Evolutionary conservation across 1,140 invertebrate genomes (phyloP).

Genomic region (Drosophila santomea): DNA sequence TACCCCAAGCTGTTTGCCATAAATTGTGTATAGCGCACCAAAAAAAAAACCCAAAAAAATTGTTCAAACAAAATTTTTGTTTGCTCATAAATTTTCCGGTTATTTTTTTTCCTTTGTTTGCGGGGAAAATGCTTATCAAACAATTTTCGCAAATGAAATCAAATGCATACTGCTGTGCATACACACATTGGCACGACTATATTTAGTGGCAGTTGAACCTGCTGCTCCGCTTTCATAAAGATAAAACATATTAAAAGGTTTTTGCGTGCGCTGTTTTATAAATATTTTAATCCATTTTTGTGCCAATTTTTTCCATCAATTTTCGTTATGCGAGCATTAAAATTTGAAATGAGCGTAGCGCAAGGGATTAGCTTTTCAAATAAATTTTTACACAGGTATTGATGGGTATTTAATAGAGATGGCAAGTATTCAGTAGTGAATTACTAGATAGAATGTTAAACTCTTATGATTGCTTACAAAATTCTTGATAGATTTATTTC

Average conservation of each 20-base stretch:
- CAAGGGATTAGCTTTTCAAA: slow-evolving; percentile 10
- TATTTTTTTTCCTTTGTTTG: slow-evolving; percentile 7
- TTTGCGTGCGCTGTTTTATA: slow-evolving; percentile 4
- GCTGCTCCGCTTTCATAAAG: background rate
- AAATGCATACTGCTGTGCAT: slow-evolving; percentile 6
- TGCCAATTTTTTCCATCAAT: background rate
- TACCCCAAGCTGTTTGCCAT: slow-evolving; percentile 42
- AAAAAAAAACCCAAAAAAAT: background rate
- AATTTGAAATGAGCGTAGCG: background rate
- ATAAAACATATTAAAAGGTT: slow-evolving; percentile 18
- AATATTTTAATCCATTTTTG: slow-evolving; percentile 15
- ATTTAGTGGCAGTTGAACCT: background rate
- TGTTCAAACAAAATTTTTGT: slow-evolving; percentile 20
- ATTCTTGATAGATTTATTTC: slow-evolving; percentile 3
- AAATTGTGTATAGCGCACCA: slow-evolving; percentile 29
- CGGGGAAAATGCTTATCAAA: slow-evolving; percentile 44
- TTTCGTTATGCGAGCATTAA: background rate
- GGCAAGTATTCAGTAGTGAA: background rate
- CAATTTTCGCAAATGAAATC: slow-evolving; percentile 44
- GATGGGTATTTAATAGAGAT: background rate
- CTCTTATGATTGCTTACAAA: too few relatives aligned
- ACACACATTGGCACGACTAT: background rate
- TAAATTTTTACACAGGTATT: slow-evolving; percentile 1
- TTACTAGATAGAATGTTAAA: background rate
- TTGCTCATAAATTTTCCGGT: slow-evolving; percentile 36